Conservation (phyloP, 2,113 vertebrate genomes). For the Polyodon spathula region DNA sequence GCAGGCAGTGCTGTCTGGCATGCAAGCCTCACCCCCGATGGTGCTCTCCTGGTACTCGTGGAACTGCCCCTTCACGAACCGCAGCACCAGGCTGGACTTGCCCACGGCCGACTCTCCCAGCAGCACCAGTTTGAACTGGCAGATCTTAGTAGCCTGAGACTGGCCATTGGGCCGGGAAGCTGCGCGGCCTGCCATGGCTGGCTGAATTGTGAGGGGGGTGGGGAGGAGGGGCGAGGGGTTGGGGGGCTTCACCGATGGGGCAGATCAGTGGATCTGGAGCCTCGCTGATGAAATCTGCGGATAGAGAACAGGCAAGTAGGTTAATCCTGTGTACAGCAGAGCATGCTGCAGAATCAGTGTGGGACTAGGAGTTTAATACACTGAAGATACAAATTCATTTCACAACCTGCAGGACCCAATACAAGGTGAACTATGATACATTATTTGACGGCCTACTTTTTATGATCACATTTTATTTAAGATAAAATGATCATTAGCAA, state of each 20-base stretch:
- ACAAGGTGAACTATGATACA: no score
- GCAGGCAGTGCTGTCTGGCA: no score
- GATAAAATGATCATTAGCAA: no score
- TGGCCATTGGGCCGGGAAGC: conserved; percentile 62
- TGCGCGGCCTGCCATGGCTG: conserved; percentile 60
- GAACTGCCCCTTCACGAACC: conserved; percentile 65
- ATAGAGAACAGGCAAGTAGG: no score
- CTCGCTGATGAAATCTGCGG: no score
- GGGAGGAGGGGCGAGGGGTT: conserved; percentile 20
- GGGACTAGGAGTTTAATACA: no score
- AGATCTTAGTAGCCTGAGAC: conserved; percentile 59
- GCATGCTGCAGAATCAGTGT: no score
- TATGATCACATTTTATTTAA: no score
- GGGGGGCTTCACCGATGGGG: conserved; percentile 7
- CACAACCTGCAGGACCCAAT: no score
- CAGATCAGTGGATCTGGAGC: not conserved
- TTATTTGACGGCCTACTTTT: no score
- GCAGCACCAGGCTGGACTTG: conserved; percentile 57
- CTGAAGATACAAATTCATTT: no score
- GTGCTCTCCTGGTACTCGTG: conserved; percentile 66
- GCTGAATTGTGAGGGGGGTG: conserved; percentile 3
- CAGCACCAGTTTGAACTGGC: conserved; percentile 61
- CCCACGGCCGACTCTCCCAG: conserved; percentile 63
- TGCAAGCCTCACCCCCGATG: conserved; percentile 59
- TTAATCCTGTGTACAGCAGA: no score